Evolutionary conservation across 1,140 invertebrate genomes (phyloP).

Genomic region (Drosophila lacteicornis): DNA sequence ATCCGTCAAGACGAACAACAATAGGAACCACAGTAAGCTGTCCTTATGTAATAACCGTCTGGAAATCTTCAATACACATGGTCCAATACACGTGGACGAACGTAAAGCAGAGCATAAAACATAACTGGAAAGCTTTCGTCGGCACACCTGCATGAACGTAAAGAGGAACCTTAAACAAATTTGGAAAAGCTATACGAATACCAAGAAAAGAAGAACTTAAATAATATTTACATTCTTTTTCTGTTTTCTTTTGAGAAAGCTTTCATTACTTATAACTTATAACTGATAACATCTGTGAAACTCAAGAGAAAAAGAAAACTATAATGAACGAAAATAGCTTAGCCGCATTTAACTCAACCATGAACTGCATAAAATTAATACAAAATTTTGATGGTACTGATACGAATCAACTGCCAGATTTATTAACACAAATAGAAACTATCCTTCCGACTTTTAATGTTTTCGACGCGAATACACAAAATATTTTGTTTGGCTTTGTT

Average conservation of each 20-base stretch:
- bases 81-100: conserved; percentile 2
- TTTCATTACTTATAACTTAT: background rate
- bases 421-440: background rate
- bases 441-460: too few species aligned
- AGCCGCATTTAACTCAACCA: conserved; percentile 25
- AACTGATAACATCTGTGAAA: background rate
- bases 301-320: background rate
- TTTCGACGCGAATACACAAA: too few species aligned
- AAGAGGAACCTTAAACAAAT: background rate
- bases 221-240: background rate
- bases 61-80: conserved; percentile 7
- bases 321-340: conserved; percentile 16
- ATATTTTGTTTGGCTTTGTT: too few species aligned
- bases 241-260: conserved; percentile 1
- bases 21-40: too few species aligned
- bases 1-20: too few species aligned
- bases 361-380: conserved; percentile 39
- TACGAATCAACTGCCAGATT: conserved; percentile 14
- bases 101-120: conserved; percentile 2
- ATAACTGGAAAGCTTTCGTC: conserved; percentile 1
- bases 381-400: conserved; percentile 31
- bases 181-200: background rate
- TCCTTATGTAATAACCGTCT: background rate
- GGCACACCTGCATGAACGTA: background rate
- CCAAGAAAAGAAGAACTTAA: background rate